These are phyloP conservation scores for Natrix natrix DNA, from an alignment of 2,797 vertebrate species.

Conservation along the genomic window DNA sequence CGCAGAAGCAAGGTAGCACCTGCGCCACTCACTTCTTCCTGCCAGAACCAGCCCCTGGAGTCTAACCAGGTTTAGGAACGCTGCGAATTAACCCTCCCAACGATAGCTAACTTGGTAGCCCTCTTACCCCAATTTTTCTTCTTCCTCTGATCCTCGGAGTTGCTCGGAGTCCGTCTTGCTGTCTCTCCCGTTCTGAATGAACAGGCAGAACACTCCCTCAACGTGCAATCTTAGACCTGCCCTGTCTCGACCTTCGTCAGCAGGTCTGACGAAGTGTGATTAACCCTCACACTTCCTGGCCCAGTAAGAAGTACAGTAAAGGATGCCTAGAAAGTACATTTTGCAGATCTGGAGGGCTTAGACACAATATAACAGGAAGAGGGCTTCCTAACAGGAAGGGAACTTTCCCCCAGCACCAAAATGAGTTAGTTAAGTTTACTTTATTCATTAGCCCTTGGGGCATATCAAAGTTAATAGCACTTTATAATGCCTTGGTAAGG, in stretches of 20 bases:
- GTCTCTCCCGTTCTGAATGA: not conserved
- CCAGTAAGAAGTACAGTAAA: no score
- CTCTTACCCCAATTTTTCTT: not conserved
- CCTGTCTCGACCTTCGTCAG: conserved; percentile 17
- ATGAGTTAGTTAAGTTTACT: no score
- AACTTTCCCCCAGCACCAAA: not conserved
- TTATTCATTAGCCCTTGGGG: no score
- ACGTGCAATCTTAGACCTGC: conserved; percentile 17
- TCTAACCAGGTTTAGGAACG: not conserved
- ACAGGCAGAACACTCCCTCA: not conserved
- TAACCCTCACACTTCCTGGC: conserved; percentile 40
- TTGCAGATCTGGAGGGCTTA: no score
- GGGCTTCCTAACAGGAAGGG: not conserved
- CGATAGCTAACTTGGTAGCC: not conserved
- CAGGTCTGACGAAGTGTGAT: not conserved
- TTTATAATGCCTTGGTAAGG: no score
- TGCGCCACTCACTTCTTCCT: no score
- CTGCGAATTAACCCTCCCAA: no score
- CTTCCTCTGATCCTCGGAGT: not conserved
- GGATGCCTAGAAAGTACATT: no score
- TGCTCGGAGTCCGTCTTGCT: not conserved
- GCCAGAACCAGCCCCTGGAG: not conserved
- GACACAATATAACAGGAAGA: no score
- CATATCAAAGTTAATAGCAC: no score
- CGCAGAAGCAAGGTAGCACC: not conserved